These are phyloP conservation scores for Cydia strobilella DNA, from an alignment of 1,140 invertebrate genomes.

Conservation along the genomic window DNA sequence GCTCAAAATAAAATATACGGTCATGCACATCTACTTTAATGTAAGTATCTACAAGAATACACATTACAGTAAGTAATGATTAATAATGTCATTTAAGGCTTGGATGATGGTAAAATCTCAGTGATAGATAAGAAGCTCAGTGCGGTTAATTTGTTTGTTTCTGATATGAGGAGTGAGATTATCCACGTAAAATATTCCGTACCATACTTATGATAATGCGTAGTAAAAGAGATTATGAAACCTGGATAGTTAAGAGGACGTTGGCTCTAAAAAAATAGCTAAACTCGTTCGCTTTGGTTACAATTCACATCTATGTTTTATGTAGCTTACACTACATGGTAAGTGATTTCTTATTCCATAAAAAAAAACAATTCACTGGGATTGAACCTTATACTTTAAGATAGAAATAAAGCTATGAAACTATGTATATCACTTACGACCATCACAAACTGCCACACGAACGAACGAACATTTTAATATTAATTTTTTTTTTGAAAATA, in stretches of 20 bases:
- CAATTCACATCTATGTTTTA: neutral
- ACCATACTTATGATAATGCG: constrained; percentile 34
- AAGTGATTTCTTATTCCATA: no score
- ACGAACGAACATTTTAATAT: no score
- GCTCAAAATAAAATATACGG: no score
- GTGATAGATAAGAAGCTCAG: constrained; percentile 40
- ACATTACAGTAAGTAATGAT: neutral
- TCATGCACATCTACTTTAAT: neutral
- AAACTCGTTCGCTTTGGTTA: no score
- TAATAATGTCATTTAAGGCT: neutral
- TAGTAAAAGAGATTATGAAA: constrained; percentile 30
- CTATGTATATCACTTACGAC: no score
- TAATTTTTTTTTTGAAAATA: no score
- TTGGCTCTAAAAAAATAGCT: neutral
- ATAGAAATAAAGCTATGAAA: no score
- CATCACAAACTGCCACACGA: no score
- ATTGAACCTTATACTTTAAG: no score
- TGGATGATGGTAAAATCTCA: constrained; percentile 39
- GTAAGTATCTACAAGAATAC: neutral
- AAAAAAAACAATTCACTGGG: no score
- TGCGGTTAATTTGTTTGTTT: constrained; percentile 53
- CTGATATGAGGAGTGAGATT: constrained; percentile 53
- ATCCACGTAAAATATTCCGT: constrained; percentile 51
- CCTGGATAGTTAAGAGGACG: constrained; percentile 32
- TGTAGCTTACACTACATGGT: neutral